These are phyloP conservation scores for Trichosurus vulpecula DNA, from an alignment of 2,797 vertebrate species.

Conservation along the genomic window DNA sequence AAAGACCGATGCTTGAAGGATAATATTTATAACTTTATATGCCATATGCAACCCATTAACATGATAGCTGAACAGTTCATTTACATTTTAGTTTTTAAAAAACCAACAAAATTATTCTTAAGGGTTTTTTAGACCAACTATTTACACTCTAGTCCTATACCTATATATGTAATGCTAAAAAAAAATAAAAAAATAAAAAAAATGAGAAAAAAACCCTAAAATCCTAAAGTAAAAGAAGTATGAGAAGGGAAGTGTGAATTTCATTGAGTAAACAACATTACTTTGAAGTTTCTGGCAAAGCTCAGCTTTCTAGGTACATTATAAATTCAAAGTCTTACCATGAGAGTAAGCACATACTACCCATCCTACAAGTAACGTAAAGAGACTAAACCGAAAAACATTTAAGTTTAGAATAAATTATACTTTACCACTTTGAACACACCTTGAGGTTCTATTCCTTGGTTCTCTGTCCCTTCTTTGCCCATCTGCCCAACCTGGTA, in stretches of 20 bases:
- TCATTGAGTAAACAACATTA: neutral
- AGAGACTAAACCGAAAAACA: constrained; percentile 18
- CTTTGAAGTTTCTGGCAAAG: neutral
- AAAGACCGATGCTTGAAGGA: neutral
- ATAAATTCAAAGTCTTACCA: neutral
- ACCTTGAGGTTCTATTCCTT: constrained; percentile 86
- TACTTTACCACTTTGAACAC: constrained; percentile 20
- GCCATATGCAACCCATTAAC: neutral
- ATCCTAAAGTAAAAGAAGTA: neutral
- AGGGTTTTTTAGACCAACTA: neutral
- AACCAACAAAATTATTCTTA: neutral
- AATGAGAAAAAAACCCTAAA: neutral
- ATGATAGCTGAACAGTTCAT: neutral
- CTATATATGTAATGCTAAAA: neutral
- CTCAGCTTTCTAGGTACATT: neutral
- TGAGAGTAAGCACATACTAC: neutral
- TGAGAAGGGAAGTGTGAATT: neutral
- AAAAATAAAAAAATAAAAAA: neutral
- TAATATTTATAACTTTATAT: neutral
- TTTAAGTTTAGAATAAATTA: constrained; percentile 23
- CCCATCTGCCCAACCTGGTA: constrained; percentile 88
- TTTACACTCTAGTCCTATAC: neutral
- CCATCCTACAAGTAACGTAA: neutral
- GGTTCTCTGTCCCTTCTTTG: constrained; percentile 86
- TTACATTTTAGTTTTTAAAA: neutral